phyloP scores from a whole-genome alignment of 2,888 invertebrate species.

The Rutpela maculata region DNA sequence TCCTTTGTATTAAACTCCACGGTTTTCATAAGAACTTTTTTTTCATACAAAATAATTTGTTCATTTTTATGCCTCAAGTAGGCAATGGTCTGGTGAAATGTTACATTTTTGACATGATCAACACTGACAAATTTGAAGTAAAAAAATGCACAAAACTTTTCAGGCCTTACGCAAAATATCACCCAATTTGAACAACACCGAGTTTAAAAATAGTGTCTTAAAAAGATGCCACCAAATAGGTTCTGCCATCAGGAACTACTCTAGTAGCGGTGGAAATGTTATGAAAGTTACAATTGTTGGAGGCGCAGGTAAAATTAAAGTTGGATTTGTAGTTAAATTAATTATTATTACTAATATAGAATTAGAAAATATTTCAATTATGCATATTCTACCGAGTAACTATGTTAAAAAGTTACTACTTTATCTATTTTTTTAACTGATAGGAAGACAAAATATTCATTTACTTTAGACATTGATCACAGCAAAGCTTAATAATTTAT shows the following conservation, averaged over 20 bases:
- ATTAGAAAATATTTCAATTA: no score
- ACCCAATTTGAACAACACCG: neutral
- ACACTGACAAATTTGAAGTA: slow-evolving; percentile 43
- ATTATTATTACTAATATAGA: no score
- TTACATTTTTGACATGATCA: slow-evolving; percentile 8
- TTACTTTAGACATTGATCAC: no score
- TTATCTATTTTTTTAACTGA: no score
- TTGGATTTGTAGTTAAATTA: neutral
- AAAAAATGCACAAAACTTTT: slow-evolving; percentile 42
- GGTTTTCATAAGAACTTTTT: no score
- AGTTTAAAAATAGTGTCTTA: neutral
- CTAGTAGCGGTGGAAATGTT: slow-evolving; percentile 42
- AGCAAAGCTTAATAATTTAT: no score
- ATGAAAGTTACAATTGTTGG: slow-evolving; percentile 65
- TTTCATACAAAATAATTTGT: no score
- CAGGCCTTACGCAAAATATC: slow-evolving; percentile 34
- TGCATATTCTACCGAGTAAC: no score
- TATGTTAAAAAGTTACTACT: no score
- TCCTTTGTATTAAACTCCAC: no score
- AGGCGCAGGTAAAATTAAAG: slow-evolving; percentile 59
- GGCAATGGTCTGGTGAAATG: neutral
- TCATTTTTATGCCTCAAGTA: neutral
- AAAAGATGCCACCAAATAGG: neutral
- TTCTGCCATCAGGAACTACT: slow-evolving; percentile 21
- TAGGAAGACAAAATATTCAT: no score